These are phyloP conservation scores for Mormyrus lacerda DNA, from an alignment of 2,113 vertebrate species.

Conservation along the genomic window DNA sequence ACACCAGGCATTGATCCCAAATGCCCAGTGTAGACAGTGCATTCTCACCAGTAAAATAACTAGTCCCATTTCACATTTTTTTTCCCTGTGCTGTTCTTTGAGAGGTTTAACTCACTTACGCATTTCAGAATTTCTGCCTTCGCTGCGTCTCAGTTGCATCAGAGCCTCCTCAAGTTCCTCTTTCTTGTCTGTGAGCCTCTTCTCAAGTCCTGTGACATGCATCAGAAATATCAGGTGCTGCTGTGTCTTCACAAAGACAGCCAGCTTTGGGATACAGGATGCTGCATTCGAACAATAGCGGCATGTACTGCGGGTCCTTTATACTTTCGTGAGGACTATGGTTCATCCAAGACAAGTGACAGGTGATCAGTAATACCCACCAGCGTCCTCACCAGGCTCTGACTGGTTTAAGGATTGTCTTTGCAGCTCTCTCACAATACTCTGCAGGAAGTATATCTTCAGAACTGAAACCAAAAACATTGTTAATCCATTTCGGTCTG, in stretches of 20 bases:
- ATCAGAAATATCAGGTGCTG: not conserved
- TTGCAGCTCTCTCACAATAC: not conserved
- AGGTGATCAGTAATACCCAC: not conserved
- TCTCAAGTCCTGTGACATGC: not conserved
- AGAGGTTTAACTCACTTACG: not conserved
- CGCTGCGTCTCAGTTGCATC: not conserved
- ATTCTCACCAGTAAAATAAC: not conserved
- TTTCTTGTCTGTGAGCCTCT: not conserved
- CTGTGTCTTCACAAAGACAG: not conserved
- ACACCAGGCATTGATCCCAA: not conserved
- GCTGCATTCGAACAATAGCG: not conserved
- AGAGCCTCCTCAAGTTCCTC: not conserved
- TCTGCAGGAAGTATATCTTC: not conserved
- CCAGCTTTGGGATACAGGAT: not conserved
- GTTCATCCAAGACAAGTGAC: not conserved
- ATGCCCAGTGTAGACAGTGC: not conserved
- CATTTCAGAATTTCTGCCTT: not conserved
- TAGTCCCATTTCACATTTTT: not conserved
- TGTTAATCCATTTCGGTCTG: not conserved
- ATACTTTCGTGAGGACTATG: not conserved
- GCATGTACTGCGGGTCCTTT: not conserved
- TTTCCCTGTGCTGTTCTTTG: not conserved
- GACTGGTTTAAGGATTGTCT: not conserved
- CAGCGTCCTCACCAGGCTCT: not conserved
- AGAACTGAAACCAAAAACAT: not conserved